Percentiles rank a stretch among this genome's conserved stretches.
These are phyloP conservation scores for Alces alces DNA, from an alignment of 2,113 vertebrate genomes.

Conservation along the genomic window DNA sequence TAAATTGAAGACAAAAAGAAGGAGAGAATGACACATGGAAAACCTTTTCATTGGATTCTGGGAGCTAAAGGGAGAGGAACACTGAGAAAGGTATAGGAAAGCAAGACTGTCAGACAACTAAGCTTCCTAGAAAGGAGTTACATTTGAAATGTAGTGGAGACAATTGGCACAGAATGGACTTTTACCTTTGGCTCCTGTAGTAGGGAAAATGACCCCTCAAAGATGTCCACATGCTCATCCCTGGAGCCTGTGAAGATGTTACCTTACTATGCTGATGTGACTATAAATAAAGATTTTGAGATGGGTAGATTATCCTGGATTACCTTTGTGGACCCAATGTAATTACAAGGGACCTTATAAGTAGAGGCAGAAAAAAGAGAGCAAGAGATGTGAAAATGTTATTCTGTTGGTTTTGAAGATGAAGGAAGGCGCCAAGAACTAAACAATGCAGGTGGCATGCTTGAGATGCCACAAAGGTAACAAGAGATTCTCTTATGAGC, in stretches of 20 bases:
- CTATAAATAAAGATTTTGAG: background rate
- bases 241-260: background rate
- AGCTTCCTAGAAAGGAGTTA: background rate
- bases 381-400: background rate
- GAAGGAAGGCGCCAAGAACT: background rate
- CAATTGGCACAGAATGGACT: background rate
- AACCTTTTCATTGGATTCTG: background rate
- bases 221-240: background rate
- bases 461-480: background rate
- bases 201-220: background rate
- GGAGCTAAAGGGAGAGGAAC: background rate
- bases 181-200: background rate
- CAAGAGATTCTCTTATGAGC: background rate
- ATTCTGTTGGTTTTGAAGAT: background rate
- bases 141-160: background rate
- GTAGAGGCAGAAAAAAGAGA: background rate
- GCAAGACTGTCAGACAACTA: background rate
- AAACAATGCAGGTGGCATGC: background rate
- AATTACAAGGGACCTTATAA: background rate
- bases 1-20: background rate
- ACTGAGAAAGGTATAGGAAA: background rate
- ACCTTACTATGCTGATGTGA: background rate
- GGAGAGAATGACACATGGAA: background rate
- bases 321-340: background rate
- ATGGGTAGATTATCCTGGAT: background rate